A percentile compares a stretch with the other conserved stretches of the same genome.
phyloP scores from a whole-genome alignment of 2,888 invertebrate genomes.

The Coecobrya sp. region DNA sequence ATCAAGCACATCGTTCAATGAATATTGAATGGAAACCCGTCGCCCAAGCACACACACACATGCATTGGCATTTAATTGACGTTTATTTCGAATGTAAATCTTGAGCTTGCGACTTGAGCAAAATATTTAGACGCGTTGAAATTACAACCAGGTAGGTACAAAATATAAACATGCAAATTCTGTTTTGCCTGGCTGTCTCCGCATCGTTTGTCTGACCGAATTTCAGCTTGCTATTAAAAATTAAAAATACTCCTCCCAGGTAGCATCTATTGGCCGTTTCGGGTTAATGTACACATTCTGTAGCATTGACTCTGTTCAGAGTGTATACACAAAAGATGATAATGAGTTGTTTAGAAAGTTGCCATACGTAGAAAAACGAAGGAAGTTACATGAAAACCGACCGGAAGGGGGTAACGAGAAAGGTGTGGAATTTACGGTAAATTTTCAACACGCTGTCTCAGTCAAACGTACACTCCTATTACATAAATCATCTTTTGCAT shows the following conservation, averaged over 20 bases:
- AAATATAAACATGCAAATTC: not conserved
- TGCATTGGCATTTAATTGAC: slow-evolving; percentile 27
- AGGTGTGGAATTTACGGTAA: slow-evolving; percentile 22
- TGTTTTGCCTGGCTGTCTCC: not conserved
- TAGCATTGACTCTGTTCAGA: slow-evolving; percentile 21
- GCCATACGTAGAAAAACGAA: not conserved
- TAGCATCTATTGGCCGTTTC: not conserved
- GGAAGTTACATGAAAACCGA: not conserved
- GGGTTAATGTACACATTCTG: not conserved
- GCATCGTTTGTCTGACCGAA: slow-evolving; percentile 17
- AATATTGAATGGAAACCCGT: not conserved
- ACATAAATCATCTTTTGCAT: slow-evolving; percentile 41
- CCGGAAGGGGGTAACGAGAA: slow-evolving; percentile 59
- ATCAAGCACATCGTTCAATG: not conserved
- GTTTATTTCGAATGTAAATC: not conserved
- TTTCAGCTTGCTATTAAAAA: not conserved
- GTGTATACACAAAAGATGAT: slow-evolving; percentile 19
- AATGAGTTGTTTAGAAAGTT: slow-evolving; percentile 18
- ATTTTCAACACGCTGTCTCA: slow-evolving; percentile 71
- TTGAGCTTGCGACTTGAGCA: not conserved
- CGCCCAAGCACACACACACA: not conserved
- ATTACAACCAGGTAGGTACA: not conserved
- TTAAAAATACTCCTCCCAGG: too few relatives aligned
- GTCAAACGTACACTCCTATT: not conserved
- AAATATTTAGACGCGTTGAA: not conserved